These are phyloP conservation scores for Homarus americanus DNA, from an alignment of 1,140 invertebrate species.

Conservation along the genomic window DNA sequence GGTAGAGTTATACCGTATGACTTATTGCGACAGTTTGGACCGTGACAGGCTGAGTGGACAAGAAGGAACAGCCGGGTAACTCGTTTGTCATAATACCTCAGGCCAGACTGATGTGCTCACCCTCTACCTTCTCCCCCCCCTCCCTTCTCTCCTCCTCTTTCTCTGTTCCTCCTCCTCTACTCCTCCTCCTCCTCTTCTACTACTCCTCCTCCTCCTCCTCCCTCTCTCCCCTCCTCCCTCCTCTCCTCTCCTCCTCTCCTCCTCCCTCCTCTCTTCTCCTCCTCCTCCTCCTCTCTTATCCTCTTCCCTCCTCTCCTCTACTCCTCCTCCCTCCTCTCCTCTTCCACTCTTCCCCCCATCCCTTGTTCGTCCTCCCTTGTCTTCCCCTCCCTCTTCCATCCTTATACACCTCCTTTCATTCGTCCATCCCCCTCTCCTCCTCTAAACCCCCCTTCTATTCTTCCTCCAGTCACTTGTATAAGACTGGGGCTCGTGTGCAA, in stretches of 20 bases:
- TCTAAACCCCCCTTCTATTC: too few species aligned
- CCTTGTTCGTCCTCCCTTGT: background rate
- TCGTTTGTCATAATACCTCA: too few species aligned
- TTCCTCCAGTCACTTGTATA: too few species aligned
- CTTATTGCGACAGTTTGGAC: too few species aligned
- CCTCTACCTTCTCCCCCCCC: background rate
- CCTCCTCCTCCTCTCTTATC: too few species aligned
- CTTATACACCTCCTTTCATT: background rate
- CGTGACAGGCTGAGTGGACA: too few species aligned
- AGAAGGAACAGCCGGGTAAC: too few species aligned
- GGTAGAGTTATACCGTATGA: too few species aligned
- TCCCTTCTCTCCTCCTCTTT: background rate
- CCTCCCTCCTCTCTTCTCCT: background rate
- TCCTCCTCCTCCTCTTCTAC: background rate
- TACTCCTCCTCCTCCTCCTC: background rate
- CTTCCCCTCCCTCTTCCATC: background rate
- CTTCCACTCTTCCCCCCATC: background rate
- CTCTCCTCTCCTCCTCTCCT: too few species aligned
- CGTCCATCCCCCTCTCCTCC: background rate
- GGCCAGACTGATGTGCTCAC: too few species aligned
- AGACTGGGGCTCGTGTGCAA: too few species aligned
- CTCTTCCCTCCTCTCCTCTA: background rate
- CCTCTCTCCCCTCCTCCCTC: too few species aligned
- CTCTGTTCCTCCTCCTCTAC: background rate
- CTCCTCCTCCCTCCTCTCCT: background rate